Evolutionary conservation across 2,113 vertebrate genomes (phyloP).

Genomic region (Brienomyrus longianalis): DNA sequence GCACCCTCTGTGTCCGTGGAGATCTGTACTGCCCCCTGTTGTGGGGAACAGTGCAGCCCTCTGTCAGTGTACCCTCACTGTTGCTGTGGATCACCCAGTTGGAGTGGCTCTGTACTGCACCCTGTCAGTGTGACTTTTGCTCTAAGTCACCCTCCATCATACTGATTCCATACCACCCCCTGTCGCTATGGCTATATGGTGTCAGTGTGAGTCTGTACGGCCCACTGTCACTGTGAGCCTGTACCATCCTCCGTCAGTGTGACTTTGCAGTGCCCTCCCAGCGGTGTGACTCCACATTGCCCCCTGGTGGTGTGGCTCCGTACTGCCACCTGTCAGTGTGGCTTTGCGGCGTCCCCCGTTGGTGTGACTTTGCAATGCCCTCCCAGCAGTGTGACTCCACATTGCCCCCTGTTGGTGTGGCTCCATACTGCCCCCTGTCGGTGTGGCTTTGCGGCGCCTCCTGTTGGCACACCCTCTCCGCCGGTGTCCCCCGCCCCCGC

Average conservation of each 20-base stretch:
- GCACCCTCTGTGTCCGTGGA: not conserved
- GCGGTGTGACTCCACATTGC: not conserved
- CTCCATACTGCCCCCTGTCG: not conserved
- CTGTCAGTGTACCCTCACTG: not conserved
- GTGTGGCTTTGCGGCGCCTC: not conserved
- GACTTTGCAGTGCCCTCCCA: too few relatives aligned
- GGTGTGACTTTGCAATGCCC: not conserved
- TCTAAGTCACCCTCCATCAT: too few relatives aligned
- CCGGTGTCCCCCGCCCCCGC: slow-evolving; percentile 16
- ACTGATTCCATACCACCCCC: too few relatives aligned
- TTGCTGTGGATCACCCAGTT: not conserved
- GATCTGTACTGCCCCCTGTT: not conserved
- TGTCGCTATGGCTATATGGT: not conserved
- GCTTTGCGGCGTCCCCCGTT: not conserved
- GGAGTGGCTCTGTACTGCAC: not conserved
- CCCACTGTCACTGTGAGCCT: not conserved
- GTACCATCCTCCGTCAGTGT: not conserved
- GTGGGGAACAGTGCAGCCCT: not conserved
- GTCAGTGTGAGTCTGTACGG: not conserved
- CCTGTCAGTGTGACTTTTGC: not conserved
- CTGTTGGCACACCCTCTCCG: not conserved
- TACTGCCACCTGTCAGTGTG: not conserved
- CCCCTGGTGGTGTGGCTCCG: not conserved
- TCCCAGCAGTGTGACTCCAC: not conserved
- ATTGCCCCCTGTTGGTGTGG: not conserved